Conservation (phyloP, 2,888 invertebrate genomes). For the Limulus polyphemus region DNA sequence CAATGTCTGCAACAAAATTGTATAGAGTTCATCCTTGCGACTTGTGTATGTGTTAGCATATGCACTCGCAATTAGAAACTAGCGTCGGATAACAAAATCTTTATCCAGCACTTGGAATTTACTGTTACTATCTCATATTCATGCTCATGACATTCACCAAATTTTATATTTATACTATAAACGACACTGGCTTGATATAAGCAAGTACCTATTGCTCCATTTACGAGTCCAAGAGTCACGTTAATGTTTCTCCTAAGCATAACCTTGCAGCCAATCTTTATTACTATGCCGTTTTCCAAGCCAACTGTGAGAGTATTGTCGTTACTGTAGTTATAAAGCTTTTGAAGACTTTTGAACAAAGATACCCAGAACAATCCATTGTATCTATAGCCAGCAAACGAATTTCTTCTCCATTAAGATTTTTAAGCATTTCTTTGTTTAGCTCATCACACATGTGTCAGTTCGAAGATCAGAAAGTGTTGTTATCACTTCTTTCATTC, state of each 20-base stretch:
- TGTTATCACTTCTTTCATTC: too few species aligned
- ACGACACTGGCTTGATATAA: not conserved
- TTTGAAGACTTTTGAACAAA: not conserved
- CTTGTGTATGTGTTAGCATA: constrained; percentile 9
- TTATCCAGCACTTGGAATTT: not conserved
- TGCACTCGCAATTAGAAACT: constrained; percentile 4
- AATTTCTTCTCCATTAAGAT: too few species aligned
- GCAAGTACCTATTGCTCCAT: constrained; percentile 4
- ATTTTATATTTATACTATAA: constrained; percentile 3
- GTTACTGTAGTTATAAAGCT: not conserved
- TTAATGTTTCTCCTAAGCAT: constrained; percentile 5
- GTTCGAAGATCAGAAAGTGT: too few species aligned
- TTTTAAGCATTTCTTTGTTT: too few species aligned
- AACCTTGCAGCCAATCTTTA: not conserved
- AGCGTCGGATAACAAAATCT: not conserved
- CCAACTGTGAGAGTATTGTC: constrained; percentile 7
- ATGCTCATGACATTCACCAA: not conserved
- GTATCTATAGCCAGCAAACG: constrained; percentile 2
- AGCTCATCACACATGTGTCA: too few species aligned
- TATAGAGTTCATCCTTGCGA: constrained; percentile 1
- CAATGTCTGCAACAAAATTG: constrained; percentile 1
- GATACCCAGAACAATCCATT: not conserved
- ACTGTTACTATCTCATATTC: constrained; percentile 1
- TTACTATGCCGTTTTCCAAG: constrained; percentile 1
- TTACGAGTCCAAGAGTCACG: constrained; percentile 4